Conservation (phyloP, 2,888 invertebrate species). For the Scaptomyza reducta region DNA sequence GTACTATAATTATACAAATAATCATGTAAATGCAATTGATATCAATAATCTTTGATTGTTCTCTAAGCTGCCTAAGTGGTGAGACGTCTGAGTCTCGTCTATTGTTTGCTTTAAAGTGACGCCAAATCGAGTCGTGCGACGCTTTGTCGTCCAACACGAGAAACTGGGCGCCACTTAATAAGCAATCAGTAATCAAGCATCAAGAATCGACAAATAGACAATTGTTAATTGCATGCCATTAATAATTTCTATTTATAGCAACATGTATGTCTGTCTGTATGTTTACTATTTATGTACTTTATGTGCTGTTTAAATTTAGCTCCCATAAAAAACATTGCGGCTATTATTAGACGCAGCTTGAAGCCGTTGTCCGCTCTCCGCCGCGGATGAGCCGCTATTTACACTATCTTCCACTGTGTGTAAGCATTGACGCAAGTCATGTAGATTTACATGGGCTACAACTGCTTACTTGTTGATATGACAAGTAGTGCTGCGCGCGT, state of each 20-base stretch:
- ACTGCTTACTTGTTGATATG: conserved; percentile 29
- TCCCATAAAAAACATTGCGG: conserved; percentile 62
- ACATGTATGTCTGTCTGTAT: neutral
- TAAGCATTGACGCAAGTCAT: conserved; percentile 50
- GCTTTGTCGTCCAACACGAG: conserved; percentile 40
- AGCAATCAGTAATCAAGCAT: conserved; percentile 41
- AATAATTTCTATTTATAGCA: conserved; percentile 68
- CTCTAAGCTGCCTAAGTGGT: conserved; percentile 20
- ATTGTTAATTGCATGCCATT: conserved; percentile 65
- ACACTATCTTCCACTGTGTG: conserved; percentile 39
- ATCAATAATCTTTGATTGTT: conserved; percentile 30
- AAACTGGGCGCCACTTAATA: conserved; percentile 73
- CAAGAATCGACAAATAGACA: conserved; percentile 54
- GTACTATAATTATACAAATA: conserved; percentile 85
- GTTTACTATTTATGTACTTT: conserved; percentile 7
- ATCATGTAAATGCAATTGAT: conserved; percentile 24
- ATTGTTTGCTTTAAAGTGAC: conserved; percentile 63
- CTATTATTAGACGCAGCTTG: conserved; percentile 60
- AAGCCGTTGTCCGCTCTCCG: conserved; percentile 57
- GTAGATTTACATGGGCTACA: conserved; percentile 39
- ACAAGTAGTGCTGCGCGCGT: conserved; percentile 25
- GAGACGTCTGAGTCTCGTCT: conserved; percentile 33
- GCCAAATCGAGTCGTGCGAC: conserved; percentile 66
- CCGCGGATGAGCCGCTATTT: conserved; percentile 48
- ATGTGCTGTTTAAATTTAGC: conserved; percentile 67